Conservation (phyloP, 2,113 vertebrate genomes). For the Formicarius rufipectus region DNA sequence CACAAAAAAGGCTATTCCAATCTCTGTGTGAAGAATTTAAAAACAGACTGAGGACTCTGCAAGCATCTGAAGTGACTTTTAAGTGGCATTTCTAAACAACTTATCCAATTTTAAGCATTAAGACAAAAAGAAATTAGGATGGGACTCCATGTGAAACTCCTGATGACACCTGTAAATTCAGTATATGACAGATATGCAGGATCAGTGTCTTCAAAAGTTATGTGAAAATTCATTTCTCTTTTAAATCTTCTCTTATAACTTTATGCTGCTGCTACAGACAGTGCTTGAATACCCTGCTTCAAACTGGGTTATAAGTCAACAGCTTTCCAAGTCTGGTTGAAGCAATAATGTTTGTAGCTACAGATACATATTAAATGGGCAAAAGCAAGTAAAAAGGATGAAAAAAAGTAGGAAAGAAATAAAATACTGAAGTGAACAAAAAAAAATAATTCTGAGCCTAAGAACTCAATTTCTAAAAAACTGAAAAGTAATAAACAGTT, state of each 20-base stretch:
- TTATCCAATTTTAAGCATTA: background rate
- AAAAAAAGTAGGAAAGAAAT: background rate
- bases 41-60: background rate
- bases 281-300: background rate
- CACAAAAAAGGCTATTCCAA: constrained; percentile 37
- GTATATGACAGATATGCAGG: background rate
- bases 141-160: background rate
- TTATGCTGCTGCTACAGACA: background rate
- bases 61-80: background rate
- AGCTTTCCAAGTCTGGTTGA: background rate
- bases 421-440: background rate
- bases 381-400: background rate
- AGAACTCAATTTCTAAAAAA: background rate
- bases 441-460: background rate
- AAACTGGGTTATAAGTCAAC: background rate
- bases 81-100: background rate
- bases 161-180: background rate
- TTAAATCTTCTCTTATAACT: background rate
- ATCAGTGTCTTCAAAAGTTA: background rate
- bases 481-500: background rate
- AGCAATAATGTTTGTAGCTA: background rate
- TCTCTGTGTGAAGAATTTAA: background rate
- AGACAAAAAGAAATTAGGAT: background rate
- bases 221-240: background rate
- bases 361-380: background rate